Evolutionary conservation across 2,113 vertebrate species (phyloP).

Genomic region (Callipepla californica): DNA sequence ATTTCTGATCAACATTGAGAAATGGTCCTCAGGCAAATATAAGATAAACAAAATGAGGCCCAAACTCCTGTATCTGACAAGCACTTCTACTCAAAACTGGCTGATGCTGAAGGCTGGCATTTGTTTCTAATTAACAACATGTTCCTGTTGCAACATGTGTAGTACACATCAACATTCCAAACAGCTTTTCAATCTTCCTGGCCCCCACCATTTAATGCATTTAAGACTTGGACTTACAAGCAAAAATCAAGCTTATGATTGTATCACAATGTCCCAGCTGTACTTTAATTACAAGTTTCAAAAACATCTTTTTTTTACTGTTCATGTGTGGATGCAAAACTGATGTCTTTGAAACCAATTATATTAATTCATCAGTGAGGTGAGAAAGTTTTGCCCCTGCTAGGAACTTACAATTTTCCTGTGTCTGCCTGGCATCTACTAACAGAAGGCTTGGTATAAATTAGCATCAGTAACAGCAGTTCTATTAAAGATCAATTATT

Average conservation of each 20-base stretch:
- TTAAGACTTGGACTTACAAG: background rate
- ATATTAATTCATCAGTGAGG: background rate
- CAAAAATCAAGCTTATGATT: background rate
- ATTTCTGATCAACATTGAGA: background rate
- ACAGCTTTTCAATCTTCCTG: background rate
- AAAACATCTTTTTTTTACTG: background rate
- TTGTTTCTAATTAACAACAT: slow-evolving; percentile 22
- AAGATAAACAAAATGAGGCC: background rate
- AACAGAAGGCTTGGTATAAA: background rate
- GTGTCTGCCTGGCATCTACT: background rate
- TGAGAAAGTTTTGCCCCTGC: background rate
- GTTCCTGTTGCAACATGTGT: background rate
- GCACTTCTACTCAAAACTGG: background rate
- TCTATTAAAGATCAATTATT: background rate
- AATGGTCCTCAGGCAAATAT: background rate
- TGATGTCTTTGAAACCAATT: background rate
- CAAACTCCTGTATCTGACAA: background rate
- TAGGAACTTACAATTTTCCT: background rate
- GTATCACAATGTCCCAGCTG: background rate
- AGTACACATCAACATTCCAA: background rate
- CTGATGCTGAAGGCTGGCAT: background rate
- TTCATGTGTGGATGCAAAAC: background rate
- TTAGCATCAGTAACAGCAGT: background rate
- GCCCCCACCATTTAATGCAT: background rate
- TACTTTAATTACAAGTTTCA: background rate